phyloP scores from a whole-genome alignment of 2,888 invertebrate species.

The Cynaeus angustus region DNA sequence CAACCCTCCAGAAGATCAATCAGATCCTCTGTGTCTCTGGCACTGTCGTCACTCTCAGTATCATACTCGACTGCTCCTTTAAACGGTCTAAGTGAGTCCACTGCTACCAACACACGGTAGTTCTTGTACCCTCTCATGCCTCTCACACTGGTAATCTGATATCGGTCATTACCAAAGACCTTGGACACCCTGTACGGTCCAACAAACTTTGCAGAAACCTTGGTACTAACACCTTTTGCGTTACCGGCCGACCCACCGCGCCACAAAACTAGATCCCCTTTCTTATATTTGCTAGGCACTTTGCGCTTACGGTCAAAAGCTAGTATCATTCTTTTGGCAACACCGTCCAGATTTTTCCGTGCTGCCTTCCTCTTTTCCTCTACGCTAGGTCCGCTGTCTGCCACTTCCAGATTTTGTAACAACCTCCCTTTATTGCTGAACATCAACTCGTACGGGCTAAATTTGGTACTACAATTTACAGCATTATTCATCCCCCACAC shows the following conservation, averaged over 20 bases:
- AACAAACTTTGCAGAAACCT: background rate
- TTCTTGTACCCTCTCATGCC: constrained; percentile 27
- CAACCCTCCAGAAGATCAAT: background rate
- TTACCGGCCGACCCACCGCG: background rate
- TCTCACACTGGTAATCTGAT: constrained; percentile 10
- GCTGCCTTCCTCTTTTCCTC: background rate
- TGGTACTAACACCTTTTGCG: background rate
- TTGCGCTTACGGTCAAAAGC: constrained; percentile 15
- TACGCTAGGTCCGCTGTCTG: background rate
- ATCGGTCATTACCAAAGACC: constrained; percentile 24
- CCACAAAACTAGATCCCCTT: constrained; percentile 31
- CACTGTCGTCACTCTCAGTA: background rate
- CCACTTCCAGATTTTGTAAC: constrained; percentile 3
- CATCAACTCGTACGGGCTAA: constrained; percentile 58
- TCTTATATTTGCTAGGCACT: constrained; percentile 14
- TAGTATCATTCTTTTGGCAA: constrained; percentile 6
- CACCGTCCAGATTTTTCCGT: background rate
- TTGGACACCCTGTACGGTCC: constrained; percentile 28
- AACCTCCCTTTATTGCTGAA: constrained; percentile 44
- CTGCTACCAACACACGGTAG: constrained; percentile 18
- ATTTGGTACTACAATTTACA: constrained; percentile 54
- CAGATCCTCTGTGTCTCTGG: background rate
- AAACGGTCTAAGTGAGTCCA: constrained; percentile 17
- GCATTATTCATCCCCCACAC: constrained; percentile 62
- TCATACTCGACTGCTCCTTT: background rate